Conservation (phyloP, 1,140 invertebrate genomes). For the Oncopeltus fasciatus region DNA sequence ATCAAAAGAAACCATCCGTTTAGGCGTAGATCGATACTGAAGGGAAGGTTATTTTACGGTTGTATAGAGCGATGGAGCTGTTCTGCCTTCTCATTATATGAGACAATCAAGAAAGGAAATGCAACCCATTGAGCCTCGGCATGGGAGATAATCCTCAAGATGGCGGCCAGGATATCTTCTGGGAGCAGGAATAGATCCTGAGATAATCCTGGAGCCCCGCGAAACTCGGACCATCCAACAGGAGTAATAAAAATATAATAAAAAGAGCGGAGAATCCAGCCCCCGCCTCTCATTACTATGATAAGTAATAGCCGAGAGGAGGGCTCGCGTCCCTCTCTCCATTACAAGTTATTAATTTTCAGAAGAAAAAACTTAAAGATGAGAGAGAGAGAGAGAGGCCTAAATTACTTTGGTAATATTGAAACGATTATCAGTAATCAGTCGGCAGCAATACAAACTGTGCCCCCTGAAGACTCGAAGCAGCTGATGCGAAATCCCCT, state of each 20-base stretch:
- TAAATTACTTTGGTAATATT: constrained; percentile 9
- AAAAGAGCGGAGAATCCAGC: background rate
- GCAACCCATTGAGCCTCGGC: too few relatives aligned
- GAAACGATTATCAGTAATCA: constrained; percentile 10
- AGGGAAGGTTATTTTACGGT: too few relatives aligned
- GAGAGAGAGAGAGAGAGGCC: background rate
- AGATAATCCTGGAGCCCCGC: too few relatives aligned
- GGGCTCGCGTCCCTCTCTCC: background rate
- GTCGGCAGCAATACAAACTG: background rate
- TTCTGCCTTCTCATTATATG: too few relatives aligned
- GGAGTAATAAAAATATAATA: constrained; percentile 6
- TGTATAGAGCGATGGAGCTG: too few relatives aligned
- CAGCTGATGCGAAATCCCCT: background rate
- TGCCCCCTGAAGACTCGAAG: background rate
- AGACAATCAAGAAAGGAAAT: too few relatives aligned
- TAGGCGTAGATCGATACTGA: too few relatives aligned
- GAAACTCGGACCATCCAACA: too few relatives aligned
- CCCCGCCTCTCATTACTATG: background rate
- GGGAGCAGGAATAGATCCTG: too few relatives aligned
- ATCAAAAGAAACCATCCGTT: too few relatives aligned
- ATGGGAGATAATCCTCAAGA: too few relatives aligned
- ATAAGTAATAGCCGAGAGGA: background rate
- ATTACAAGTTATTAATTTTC: constrained; percentile 7
- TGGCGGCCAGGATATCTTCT: too few relatives aligned
- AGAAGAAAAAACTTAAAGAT: background rate